Evolutionary conservation across 2,797 vertebrate species (phyloP), one percentile per base, ranked within the genome.

Genomic region (Clarias pachynema): DNA sequence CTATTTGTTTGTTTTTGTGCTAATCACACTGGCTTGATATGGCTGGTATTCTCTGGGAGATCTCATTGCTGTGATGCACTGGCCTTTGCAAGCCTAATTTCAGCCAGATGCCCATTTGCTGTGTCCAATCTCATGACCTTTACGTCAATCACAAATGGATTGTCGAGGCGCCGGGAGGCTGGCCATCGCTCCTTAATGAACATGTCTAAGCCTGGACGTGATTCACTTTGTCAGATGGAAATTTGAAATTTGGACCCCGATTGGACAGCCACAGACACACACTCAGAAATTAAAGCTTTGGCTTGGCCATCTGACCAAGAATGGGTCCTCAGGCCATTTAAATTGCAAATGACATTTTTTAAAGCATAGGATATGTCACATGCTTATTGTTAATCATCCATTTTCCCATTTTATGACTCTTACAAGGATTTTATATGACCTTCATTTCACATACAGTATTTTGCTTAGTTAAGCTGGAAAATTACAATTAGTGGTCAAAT

Each of bases 31-130:
- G 77, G 12, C 29, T 56, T 88, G 53, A 60, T 87, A 77, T 70
- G 44, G 75, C 77, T 75, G 70, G 59, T 81, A 81, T 81, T 60
- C 40, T 69, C 77, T 69, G 66, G 70, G 68, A 74, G 69, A 88
- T 66, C 14, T 75, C 73, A 62, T 69, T 56, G 49, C 29, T 80
- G 62, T 77, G 40, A 87, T 63, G 57, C 53, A 2, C 69, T 72
- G 85, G 65, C 66, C 74, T 87, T 89, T 89, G 84, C 66, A 73
- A 69, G 73, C 86, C 56, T 86, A 80, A 88, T 88, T 89, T 87
- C 70, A 81, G 84, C 87, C 78, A 69, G 72, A 88, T 86, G 85
- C 53, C 77, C 81, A 85, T 88, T 81, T 68, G 72, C 78, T 73
- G 53, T 73, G 57, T 82, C 84, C 84, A 85, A 84, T 88, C 81